Base-by-base conservation (phyloP, 2,888 invertebrate species). In the Ligdia adustata region DNA sequence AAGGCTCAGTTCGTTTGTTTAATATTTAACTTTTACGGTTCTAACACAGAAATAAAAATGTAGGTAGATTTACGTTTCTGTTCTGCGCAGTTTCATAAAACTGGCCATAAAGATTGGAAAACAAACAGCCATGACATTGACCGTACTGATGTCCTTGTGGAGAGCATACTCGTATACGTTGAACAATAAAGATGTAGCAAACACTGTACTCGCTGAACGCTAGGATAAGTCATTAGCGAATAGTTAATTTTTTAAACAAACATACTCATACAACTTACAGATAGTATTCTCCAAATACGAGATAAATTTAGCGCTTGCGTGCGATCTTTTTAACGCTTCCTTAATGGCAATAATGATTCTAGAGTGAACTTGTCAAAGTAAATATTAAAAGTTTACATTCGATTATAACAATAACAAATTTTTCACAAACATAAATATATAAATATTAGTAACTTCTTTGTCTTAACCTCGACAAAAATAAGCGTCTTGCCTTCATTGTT, bases 91-190 rank as follows among this genome's bases (percentile, higher is more conserved):
- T 60, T 57, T 57, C 44, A 56, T 47, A 27, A 50, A 50, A 46
- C 32, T n/a, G 34, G 35, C 37, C 34, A 51, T 72, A 73, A 69
- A 65, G 60, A 49, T 55, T 55, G 50, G 51, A 64, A 64, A 55
- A 60, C 64, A 69, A 74, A 75, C 66, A 77, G 58, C 56, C 69
- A 61, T 75, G 81, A 78, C 80, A 78, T 82, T 79, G 75, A 70
- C 67, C 70, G 70, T 69, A 60, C 61, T 48, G 46, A 57, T 64
- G 80, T 76, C 78, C 81, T 82, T 83, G 78, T 53, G 52, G 60
- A 51, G 60, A 64, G 69, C 27, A 37, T 60, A 61, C n/a, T n/a
- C n/a, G n/a, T n/a, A n/a, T 66, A 59, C 60, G 54, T 43, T 58
- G 45, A 52, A 49, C 47, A 37, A 54, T 52, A 59, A 45, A 57